Evolutionary conservation across 1,140 invertebrate genomes (phyloP), one percentile per base, ranked within the genome.

Genomic region (Luehdorfia chinensis): DNA sequence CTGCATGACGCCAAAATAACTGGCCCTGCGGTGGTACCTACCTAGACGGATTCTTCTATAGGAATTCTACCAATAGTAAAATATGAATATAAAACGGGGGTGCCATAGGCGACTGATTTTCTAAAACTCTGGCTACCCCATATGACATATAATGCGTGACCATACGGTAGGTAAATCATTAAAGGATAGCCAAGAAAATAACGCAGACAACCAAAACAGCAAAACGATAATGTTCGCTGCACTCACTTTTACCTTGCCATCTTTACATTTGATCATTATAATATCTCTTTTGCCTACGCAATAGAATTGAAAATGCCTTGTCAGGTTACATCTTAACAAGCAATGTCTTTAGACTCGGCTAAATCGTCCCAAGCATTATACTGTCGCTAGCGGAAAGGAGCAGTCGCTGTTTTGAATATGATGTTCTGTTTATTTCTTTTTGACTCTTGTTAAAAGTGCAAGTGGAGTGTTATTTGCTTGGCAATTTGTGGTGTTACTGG

Each of bases 301-400:
- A 11, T 11, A 21, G 18, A 21, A 9, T 36, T 8, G 4, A 36
- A 36, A 21, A 12, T 36, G 6, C 1, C 12, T 11, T 21, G 18
- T 12, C 9, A 5, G 18, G 11, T 1, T 0, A 36, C 19, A 12
- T 36, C 11, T 21, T 19, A 36, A 21, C 15, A 21, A 36, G 9
- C 8, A 34, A 34, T 16, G 18, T 36, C 18, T 21, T 36, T 36
- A 36, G 33, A 21, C 33, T 15, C 33, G 33, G 33, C 33, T 19
- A 36, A 36, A 36, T 36, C 9, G 18, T 19, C 15, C 11, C 8
- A 16, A 36, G 33, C 33, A 36, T 36, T 36, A 36, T 16, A 12
- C 33, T 36, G 18, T 21, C 16, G 33, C n/a, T 21, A 11, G 33
- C 19, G 33, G 33, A 19, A 21, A 36, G 19, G 33, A 36, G 33